phyloP scores from a whole-genome alignment of 2,113 vertebrate genomes.

The Acanthisitta chloris region DNA sequence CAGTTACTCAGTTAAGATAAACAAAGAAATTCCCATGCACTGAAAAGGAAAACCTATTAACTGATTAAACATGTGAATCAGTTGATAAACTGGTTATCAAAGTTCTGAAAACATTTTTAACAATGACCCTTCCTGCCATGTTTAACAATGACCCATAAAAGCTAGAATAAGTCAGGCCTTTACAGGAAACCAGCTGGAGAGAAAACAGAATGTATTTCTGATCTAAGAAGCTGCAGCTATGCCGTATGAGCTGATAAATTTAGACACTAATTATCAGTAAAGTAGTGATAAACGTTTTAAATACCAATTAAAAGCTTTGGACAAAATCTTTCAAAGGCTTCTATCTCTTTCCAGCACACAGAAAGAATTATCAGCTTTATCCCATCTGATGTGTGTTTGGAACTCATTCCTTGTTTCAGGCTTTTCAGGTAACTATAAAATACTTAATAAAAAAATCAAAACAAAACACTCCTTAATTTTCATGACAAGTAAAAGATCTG shows the following conservation, averaged over 20 bases:
- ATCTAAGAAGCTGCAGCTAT: slow-evolving; percentile 15
- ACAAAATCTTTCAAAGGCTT: background rate
- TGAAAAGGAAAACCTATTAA: slow-evolving; percentile 67
- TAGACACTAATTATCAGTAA: background rate
- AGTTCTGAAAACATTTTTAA: slow-evolving; percentile 68
- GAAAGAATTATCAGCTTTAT: background rate
- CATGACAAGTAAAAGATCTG: background rate
- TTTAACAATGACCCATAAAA: slow-evolving; percentile 65
- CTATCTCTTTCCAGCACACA: background rate
- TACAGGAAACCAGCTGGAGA: slow-evolving; percentile 45
- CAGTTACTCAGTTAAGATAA: slow-evolving; percentile 58
- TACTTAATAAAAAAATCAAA: background rate
- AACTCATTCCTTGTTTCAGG: background rate
- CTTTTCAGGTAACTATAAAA: background rate
- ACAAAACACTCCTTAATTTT: background rate
- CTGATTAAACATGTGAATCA: slow-evolving; percentile 70
- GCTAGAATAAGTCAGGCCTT: slow-evolving; percentile 55
- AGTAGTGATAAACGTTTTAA: background rate
- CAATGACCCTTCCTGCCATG: slow-evolving; percentile 66
- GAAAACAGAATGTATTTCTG: slow-evolving; percentile 9
- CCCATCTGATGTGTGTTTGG: background rate
- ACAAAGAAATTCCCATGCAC: slow-evolving; percentile 67
- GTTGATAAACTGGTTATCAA: slow-evolving; percentile 70
- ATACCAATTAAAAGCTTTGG: background rate
- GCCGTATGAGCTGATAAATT: background rate